These are phyloP conservation scores for Acanthosepion esculentum DNA, from an alignment of 2,888 invertebrate genomes.

Conservation along the genomic window DNA sequence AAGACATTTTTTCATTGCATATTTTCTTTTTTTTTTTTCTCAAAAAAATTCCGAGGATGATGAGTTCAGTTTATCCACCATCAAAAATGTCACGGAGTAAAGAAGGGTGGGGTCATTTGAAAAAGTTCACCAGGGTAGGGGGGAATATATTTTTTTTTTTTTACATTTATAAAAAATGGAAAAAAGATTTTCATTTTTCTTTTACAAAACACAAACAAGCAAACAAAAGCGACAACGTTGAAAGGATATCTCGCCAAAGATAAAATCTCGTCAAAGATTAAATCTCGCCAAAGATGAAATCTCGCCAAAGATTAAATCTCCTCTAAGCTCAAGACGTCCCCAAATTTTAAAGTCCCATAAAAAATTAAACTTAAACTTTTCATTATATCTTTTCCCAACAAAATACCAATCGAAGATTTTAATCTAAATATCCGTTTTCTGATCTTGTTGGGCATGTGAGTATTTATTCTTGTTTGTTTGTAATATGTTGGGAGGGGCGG, in stretches of 20 bases:
- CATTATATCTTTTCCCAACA: background rate
- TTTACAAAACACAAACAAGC: conserved; percentile 33
- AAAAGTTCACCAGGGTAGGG: conserved; percentile 1
- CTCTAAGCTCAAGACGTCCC: background rate
- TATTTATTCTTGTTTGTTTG: background rate
- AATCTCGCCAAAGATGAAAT: background rate
- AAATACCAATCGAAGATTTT: background rate
- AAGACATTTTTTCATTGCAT: too few species aligned
- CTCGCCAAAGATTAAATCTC: background rate
- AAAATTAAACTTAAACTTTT: background rate
- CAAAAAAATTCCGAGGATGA: background rate
- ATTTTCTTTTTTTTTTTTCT: background rate
- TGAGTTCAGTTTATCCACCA: background rate
- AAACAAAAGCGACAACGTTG: conserved; percentile 23
- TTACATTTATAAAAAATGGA: conserved; percentile 11
- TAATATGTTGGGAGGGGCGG: background rate
- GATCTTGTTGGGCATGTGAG: background rate
- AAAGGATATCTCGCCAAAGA: background rate
- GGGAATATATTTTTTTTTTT: background rate
- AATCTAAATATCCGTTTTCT: background rate
- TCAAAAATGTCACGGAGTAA: background rate
- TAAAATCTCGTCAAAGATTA: background rate
- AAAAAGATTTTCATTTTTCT: background rate
- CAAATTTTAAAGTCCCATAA: background rate
- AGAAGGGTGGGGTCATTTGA: background rate